Conservation (phyloP, 1,140 invertebrate genomes). For the Halesus radiatus region DNA sequence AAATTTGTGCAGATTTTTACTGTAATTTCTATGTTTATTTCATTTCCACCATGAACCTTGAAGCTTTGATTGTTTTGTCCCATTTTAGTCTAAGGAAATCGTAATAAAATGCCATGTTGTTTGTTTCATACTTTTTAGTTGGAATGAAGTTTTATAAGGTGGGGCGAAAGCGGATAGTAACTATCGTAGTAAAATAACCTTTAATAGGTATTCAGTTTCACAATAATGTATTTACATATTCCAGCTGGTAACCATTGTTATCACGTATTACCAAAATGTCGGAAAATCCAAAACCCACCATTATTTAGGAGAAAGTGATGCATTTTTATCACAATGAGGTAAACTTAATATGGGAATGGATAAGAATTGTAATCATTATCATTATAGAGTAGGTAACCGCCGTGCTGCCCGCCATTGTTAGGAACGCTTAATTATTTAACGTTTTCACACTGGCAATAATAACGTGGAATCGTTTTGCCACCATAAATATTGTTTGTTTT, state of each 20-base stretch:
- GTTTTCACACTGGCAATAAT: conserved; percentile 8
- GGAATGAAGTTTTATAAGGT: background rate
- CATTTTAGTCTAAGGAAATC: no score
- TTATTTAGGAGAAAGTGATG: conserved; percentile 23
- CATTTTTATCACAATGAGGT: conserved; percentile 9
- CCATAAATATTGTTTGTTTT: conserved; percentile 26
- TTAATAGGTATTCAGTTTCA: background rate
- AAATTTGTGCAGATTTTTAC: no score
- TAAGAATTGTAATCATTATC: conserved; percentile 10
- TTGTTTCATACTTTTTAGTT: no score
- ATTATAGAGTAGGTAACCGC: background rate
- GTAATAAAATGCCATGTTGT: no score
- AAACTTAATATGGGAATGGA: conserved; percentile 23
- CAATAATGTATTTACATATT: background rate
- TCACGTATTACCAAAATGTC: background rate
- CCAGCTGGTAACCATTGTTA: background rate
- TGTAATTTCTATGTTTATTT: no score
- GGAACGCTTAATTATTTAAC: conserved; percentile 4
- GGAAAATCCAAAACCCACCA: background rate
- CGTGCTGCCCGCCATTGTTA: conserved; percentile 22
- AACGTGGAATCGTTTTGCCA: conserved; percentile 2
- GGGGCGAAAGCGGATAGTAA: background rate
- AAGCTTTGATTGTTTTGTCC: no score
- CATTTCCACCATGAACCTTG: no score
- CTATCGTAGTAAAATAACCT: background rate